Evolutionary conservation across 2,888 invertebrate genomes (phyloP).

Genomic region (Cheilosia pagana): DNA sequence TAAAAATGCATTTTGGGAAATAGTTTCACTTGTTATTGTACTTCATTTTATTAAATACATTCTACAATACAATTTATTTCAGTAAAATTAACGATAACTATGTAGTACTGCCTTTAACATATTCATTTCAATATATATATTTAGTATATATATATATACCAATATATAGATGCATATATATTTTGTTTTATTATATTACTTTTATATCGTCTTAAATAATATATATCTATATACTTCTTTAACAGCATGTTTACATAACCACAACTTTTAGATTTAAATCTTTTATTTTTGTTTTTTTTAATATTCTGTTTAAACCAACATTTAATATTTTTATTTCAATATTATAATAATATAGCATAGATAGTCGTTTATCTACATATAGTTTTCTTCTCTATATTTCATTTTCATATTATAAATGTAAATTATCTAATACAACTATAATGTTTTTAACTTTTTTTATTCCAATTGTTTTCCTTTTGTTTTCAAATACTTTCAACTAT

Average conservation of each 20-base stretch:
- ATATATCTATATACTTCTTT: constrained; percentile 59
- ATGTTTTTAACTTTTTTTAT: constrained; percentile 36
- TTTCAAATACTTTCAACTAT: constrained; percentile 54
- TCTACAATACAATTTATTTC: constrained; percentile 74
- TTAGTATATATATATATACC: constrained; percentile 15
- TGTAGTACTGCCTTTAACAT: constrained; percentile 71
- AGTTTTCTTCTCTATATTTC: constrained; percentile 35
- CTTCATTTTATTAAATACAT: constrained; percentile 73
- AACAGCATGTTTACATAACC: constrained; percentile 68
- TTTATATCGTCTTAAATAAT: constrained; percentile 66
- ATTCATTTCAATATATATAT: constrained; percentile 36
- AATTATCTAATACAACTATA: constrained; percentile 56
- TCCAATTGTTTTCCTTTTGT: constrained; percentile 36
- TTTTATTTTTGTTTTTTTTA: constrained; percentile 10
- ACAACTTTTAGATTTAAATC: constrained; percentile 66
- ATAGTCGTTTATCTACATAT: constrained; percentile 54
- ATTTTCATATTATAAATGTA: constrained; percentile 45
- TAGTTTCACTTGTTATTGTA: constrained; percentile 67
- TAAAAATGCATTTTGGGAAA: constrained; percentile 18
- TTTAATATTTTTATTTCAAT: constrained; percentile 65
- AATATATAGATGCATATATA: constrained; percentile 26
- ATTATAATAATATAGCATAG: constrained; percentile 62
- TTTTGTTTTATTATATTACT: constrained; percentile 32
- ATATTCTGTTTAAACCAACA: constrained; percentile 58
- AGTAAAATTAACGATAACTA: constrained; percentile 74